Conservation (phyloP, 2,888 invertebrate genomes). For the Pegoplata infirma region DNA sequence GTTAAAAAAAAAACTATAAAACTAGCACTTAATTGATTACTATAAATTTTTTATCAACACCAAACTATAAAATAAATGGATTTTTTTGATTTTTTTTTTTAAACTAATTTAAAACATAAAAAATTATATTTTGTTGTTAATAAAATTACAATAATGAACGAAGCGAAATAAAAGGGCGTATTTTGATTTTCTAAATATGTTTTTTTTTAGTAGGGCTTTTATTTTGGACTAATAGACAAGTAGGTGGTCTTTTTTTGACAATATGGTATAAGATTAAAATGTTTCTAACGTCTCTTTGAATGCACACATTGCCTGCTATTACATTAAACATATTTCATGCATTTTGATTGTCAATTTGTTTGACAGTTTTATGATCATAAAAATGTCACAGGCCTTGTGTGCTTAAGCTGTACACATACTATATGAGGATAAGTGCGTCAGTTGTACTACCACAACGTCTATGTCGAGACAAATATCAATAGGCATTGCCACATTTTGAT, state of each 20-base stretch:
- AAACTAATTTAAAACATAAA: slow-evolving; percentile 3
- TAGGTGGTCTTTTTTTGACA: slow-evolving; percentile 55
- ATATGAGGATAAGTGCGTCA: too few relatives aligned
- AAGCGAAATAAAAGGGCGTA: slow-evolving; percentile 38
- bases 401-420: too few relatives aligned
- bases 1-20: slow-evolving; percentile 2
- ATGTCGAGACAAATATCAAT: too few relatives aligned
- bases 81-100: slow-evolving; percentile 8
- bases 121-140: neutral
- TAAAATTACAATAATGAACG: slow-evolving; percentile 9
- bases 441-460: too few relatives aligned
- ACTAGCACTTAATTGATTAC: slow-evolving; percentile 37
- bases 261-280: neutral
- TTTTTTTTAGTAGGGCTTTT: slow-evolving; percentile 4
- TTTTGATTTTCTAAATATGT: slow-evolving; percentile 3
- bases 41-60: slow-evolving; percentile 53
- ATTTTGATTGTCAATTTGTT: slow-evolving; percentile 64
- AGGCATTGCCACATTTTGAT: slow-evolving; percentile 25
- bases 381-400: slow-evolving; percentile 49
- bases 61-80: slow-evolving; percentile 47
- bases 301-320: neutral
- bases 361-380: slow-evolving; percentile 64
- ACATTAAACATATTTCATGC: slow-evolving; percentile 44
- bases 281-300: too few relatives aligned
- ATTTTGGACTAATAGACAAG: slow-evolving; percentile 9